Conservation (phyloP, 2,888 invertebrate species). For the Coleophora deauratella region DNA sequence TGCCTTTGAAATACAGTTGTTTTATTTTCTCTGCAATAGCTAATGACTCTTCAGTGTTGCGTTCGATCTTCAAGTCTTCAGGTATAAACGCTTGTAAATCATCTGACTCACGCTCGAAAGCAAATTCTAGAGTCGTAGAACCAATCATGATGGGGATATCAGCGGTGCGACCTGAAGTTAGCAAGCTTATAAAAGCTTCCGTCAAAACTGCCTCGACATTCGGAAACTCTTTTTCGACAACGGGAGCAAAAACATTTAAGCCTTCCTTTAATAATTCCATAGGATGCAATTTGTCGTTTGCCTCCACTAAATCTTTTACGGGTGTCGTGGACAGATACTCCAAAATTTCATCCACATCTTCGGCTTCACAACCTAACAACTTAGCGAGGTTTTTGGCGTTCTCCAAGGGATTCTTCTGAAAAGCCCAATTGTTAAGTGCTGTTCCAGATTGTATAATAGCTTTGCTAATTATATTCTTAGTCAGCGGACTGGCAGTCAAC, state of each 20-base stretch:
- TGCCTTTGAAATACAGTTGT: constrained; percentile 44
- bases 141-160: constrained; percentile 58
- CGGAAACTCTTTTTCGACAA: constrained; percentile 57
- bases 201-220: constrained; percentile 47
- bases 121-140: constrained; percentile 40
- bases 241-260: constrained; percentile 27
- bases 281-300: constrained; percentile 26
- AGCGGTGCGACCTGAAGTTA: constrained; percentile 52
- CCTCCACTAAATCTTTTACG: constrained; percentile 47
- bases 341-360: constrained; percentile 43
- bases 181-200: constrained; percentile 43
- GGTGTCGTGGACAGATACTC: constrained; percentile 51
- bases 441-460: constrained; percentile 57
- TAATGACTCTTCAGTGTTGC: constrained; percentile 38
- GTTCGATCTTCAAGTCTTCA: constrained; percentile 38
- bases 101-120: constrained; percentile 28
- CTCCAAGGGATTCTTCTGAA: constrained; percentile 45
- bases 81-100: constrained; percentile 51
- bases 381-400: constrained; percentile 43
- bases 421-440: constrained; percentile 30
- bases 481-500: constrained; percentile 49
- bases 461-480: constrained; percentile 47
- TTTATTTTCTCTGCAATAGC: constrained; percentile 42
- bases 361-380: constrained; percentile 44
- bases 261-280: constrained; percentile 15